Percentiles rank a stretch among this genome's conserved stretches.
phyloP scores from a whole-genome alignment of 2,888 invertebrate species.

The Listrodromus nycthemerus region DNA sequence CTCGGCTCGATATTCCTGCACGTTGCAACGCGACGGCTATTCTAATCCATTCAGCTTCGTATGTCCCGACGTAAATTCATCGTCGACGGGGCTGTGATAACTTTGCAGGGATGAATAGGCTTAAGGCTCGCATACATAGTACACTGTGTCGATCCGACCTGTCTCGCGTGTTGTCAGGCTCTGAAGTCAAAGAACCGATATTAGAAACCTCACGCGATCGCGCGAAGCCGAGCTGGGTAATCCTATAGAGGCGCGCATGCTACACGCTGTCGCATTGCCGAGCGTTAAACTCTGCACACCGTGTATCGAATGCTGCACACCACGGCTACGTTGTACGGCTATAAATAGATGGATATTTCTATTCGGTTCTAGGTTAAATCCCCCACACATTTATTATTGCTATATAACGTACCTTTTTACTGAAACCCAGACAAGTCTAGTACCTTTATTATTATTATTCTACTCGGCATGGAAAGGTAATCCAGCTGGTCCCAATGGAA shows the following conservation, averaged over 20 bases:
- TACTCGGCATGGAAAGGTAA: too few relatives aligned
- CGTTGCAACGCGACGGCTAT: conserved; percentile 17
- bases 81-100: conserved; percentile 7
- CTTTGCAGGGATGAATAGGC: not conserved
- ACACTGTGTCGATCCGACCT: not conserved
- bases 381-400: too few relatives aligned
- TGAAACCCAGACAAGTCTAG: too few relatives aligned
- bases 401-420: too few relatives aligned
- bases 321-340: not conserved
- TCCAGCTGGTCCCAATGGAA: too few relatives aligned
- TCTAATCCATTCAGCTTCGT: not conserved
- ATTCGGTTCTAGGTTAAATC: too few relatives aligned
- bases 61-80: not conserved
- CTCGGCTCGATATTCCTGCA: conserved; percentile 6
- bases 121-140: not conserved
- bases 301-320: not conserved
- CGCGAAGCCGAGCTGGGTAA: conserved; percentile 15
- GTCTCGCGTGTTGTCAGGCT: not conserved
- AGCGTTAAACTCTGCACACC: not conserved
- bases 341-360: not conserved
- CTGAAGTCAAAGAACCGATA: conserved; percentile 14
- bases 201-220: conserved; percentile 35
- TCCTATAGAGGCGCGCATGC: conserved; percentile 1
- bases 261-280: conserved; percentile 16
- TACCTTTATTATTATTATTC: too few relatives aligned